phyloP scores from a whole-genome alignment of 2,113 vertebrate species.

The Clarias gariepinus region DNA sequence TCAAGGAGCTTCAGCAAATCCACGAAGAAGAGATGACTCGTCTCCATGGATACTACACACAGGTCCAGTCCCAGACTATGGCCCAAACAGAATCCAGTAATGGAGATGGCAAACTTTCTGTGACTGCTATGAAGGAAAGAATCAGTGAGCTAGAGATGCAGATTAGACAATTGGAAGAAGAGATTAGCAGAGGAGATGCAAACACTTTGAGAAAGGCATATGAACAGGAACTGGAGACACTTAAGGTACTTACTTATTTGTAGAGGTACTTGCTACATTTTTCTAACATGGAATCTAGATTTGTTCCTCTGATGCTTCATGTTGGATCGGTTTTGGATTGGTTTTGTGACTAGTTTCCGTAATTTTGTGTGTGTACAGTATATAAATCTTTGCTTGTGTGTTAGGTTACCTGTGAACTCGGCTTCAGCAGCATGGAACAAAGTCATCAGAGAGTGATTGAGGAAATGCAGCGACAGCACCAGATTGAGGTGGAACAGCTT shows the following conservation, averaged over 20 bases:
- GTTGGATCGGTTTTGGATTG: no score
- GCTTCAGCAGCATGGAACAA: conserved; percentile 85
- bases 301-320: background rate
- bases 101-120: conserved; percentile 59
- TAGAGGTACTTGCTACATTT: background rate
- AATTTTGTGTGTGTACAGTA: background rate
- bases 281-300: background rate
- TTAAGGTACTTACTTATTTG: conserved; percentile 77
- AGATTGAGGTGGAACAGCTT: conserved; percentile 85
- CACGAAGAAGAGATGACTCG: conserved; percentile 83
- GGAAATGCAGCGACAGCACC: conserved; percentile 88
- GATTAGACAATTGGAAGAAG: conserved; percentile 71
- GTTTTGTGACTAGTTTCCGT: no score
- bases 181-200: conserved; percentile 68
- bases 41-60: conserved; percentile 75
- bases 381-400: background rate
- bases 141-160: conserved; percentile 77
- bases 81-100: background rate
- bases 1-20: conserved; percentile 81
- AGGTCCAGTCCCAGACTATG: background rate
- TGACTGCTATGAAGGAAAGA: conserved; percentile 69
- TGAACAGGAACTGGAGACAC: conserved; percentile 82
- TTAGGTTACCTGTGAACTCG: conserved; percentile 84
- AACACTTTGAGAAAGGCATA: conserved; percentile 74
- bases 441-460: conserved; percentile 85